Conservation (phyloP, 2,888 invertebrate genomes). For the Rhorus exstirpatorius region DNA sequence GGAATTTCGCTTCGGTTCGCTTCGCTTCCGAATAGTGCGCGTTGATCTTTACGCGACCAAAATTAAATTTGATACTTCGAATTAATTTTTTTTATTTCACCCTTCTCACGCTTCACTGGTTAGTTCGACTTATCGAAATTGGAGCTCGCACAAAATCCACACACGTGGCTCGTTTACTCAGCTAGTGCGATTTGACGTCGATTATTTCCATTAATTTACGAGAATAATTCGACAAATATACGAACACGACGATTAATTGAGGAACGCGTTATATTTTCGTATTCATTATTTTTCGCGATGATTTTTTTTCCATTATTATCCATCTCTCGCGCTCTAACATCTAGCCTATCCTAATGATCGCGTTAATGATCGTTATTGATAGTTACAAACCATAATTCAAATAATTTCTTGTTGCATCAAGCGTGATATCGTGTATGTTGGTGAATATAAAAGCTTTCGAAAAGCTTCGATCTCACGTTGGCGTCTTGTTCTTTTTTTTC, state of each 20-base stretch:
- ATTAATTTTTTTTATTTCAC: slow-evolving; percentile 35
- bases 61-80: slow-evolving; percentile 47
- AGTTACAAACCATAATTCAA: slow-evolving; percentile 65
- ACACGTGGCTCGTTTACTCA: slow-evolving; percentile 72
- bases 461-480: slow-evolving; percentile 71
- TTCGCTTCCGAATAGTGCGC: too few species aligned
- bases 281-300: slow-evolving; percentile 47
- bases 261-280: slow-evolving; percentile 64
- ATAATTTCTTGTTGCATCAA: slow-evolving; percentile 72
- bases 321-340: slow-evolving; percentile 39
- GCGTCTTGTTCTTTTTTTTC: slow-evolving; percentile 17
- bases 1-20: too few species aligned
- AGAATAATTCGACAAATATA: slow-evolving; percentile 71
- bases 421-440: slow-evolving; percentile 58
- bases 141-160: slow-evolving; percentile 68
- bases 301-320: slow-evolving; percentile 47
- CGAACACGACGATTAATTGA: slow-evolving; percentile 70
- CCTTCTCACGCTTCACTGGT: not conserved
- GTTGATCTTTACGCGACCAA: slow-evolving; percentile 15
- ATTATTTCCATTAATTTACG: slow-evolving; percentile 67
- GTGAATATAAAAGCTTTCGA: slow-evolving; percentile 73
- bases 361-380: slow-evolving; percentile 61
- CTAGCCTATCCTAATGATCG: slow-evolving; percentile 54
- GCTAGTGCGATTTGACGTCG: slow-evolving; percentile 72
- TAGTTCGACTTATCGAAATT: slow-evolving; percentile 12